A percentile compares a stretch with the other conserved stretches of the same genome.
These are phyloP conservation scores for Rhopalosiphum padi DNA, from an alignment of 1,140 invertebrate genomes.

Conservation along the genomic window DNA sequence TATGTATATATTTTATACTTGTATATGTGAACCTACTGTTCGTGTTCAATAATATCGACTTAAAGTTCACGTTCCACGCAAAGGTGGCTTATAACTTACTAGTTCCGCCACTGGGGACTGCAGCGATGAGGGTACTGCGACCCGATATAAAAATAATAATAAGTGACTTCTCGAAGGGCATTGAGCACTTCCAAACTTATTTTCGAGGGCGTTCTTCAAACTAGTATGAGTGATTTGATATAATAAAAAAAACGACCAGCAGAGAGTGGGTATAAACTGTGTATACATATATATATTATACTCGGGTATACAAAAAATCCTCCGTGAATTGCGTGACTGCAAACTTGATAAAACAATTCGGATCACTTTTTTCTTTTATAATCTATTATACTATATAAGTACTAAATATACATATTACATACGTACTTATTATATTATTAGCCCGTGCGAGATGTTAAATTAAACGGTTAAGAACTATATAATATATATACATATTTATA, in stretches of 20 bases:
- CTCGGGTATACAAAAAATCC: neutral
- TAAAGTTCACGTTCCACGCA: neutral
- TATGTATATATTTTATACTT: too few species aligned
- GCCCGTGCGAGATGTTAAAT: neutral
- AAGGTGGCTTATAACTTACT: neutral
- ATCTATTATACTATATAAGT: neutral
- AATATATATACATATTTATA: neutral
- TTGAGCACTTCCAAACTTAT: neutral
- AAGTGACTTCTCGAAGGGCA: neutral
- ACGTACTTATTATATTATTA: neutral
- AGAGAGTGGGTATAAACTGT: neutral
- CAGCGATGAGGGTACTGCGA: neutral
- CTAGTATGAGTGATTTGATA: neutral
- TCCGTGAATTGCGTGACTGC: constrained; percentile 28
- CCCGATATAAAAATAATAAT: neutral
- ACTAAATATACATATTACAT: neutral
- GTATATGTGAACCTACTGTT: neutral
- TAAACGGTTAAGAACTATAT: neutral
- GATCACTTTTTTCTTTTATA: neutral
- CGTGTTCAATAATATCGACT: neutral
- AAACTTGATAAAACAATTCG: constrained; percentile 8
- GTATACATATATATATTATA: neutral
- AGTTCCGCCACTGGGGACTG: neutral
- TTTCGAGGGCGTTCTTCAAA: neutral
- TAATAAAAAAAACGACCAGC: constrained; percentile 7